These are phyloP conservation scores for Scolopax mira DNA, from an alignment of 2,113 vertebrate genomes.

Conservation along the genomic window DNA sequence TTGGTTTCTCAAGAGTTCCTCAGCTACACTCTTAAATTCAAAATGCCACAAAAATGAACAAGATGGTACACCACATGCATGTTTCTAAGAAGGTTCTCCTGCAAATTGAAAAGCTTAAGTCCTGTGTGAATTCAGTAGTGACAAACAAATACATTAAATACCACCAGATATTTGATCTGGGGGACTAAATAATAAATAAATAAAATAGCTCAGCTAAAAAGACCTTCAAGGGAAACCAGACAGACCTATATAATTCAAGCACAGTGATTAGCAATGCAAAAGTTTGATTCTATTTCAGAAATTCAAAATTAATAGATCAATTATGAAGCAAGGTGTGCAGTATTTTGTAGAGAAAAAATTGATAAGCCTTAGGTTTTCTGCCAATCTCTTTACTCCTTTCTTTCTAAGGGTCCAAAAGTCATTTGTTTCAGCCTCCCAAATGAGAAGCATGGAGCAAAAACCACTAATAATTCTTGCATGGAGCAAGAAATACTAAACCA, in stretches of 20 bases:
- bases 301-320: conserved; percentile 6
- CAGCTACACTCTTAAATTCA: not conserved
- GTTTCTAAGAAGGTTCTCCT: conserved; percentile 33
- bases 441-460: not conserved
- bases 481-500: not conserved
- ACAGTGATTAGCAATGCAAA: conserved; percentile 61
- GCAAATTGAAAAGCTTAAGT: conserved; percentile 37
- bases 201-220: conserved; percentile 71
- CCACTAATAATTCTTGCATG: not conserved
- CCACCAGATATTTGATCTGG: conserved; percentile 71
- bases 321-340: not conserved
- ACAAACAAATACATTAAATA: conserved; percentile 77
- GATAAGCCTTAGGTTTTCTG: not conserved
- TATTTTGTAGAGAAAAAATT: not conserved
- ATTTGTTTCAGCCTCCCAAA: not conserved
- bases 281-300: conserved; percentile 32
- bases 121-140: conserved; percentile 62
- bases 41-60: not conserved
- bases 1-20: not conserved
- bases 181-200: conserved; percentile 62
- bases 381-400: not conserved
- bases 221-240: conserved; percentile 71
- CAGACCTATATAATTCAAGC: conserved; percentile 60
- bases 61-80: not conserved
- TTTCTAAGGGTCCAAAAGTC: not conserved